Base-by-base conservation (phyloP, 2,797 vertebrate species). In the Characodon lateralis region DNA sequence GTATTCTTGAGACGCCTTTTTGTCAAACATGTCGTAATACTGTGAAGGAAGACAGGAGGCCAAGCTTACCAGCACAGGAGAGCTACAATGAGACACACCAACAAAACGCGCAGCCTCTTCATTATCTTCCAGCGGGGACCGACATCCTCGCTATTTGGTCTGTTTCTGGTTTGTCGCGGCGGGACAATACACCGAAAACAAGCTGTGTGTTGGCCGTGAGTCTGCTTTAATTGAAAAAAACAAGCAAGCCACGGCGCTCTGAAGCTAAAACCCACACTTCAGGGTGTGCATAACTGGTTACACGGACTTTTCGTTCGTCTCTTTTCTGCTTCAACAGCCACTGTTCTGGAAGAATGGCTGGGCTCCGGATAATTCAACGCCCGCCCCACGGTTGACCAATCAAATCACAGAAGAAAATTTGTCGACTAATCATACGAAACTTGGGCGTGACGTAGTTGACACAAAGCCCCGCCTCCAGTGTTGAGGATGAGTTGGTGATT, bases 41-140 rank as follows among this genome's bases (percentile, higher is more conserved):
- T 5, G 46, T 72, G 5, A 74, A 53, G 39, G 10, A 13, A 77
- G 74, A 65, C 77, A 71, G 63, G 20, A 22, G 12, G 24, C 6
- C 76, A 46, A 75, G 88, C 96, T 96, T 91, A 96, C 96, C 96
- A 95, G 94, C 93, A 96, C 93, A 96, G 93, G 92, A 95, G 92
- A 93, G 95, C 94, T 95, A 95, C 94, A 91, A 92, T 93, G 92
- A 96, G 92, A 94, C 94, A 96, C 95, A 95, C 92, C 95, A 94
- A 93, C 93, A 95, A 87, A 92, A 94, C 94, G 87, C 95, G 93
- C 95, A 95, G 94, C 94, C 94, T 95, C 95, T 96, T 96, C 96
- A 96, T 96, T 94, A 96, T 96, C 96, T 96, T 95, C 95, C 95
- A 92, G 94, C 96, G 93, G 96, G 95, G 95, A 96, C 95, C 93